Evolutionary conservation across 2,113 vertebrate genomes (phyloP).

Genomic region (Tetrao urogallus): DNA sequence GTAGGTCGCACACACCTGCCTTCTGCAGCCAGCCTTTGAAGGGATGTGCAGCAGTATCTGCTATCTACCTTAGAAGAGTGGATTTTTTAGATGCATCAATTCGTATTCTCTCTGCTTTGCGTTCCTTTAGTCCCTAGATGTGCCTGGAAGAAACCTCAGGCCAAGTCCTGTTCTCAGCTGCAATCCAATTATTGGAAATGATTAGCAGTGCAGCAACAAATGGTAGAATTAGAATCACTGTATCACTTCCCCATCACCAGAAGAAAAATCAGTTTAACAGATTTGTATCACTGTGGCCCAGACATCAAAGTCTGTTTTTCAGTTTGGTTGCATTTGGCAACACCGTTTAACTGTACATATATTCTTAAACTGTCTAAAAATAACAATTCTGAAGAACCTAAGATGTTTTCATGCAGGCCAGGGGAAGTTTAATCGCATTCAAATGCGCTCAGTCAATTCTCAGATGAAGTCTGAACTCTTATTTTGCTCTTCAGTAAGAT

Average conservation of each 20-base stretch:
- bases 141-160: background rate
- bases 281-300: background rate
- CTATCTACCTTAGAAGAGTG: background rate
- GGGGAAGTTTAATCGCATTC: conserved; percentile 53
- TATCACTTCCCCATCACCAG: background rate
- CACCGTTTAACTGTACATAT: background rate
- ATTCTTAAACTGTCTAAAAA: conserved; percentile 45
- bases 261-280: background rate
- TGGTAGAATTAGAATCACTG: background rate
- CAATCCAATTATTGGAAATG: conserved; percentile 20
- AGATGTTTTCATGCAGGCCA: conserved; percentile 19
- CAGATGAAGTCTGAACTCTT: conserved; percentile 61
- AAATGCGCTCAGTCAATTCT: conserved; percentile 52
- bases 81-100: background rate
- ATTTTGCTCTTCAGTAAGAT: conserved; percentile 70
- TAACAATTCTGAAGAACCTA: conserved; percentile 3
- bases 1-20: background rate
- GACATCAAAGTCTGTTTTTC: background rate
- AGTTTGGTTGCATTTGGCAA: conserved; percentile 59
- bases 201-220: conserved; percentile 7
- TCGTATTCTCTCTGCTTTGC: background rate
- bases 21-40: background rate
- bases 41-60: background rate
- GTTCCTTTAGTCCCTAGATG: background rate
- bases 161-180: conserved; percentile 24